Conservation (phyloP, 2,888 invertebrate species). For the Galerucella pusilla region DNA sequence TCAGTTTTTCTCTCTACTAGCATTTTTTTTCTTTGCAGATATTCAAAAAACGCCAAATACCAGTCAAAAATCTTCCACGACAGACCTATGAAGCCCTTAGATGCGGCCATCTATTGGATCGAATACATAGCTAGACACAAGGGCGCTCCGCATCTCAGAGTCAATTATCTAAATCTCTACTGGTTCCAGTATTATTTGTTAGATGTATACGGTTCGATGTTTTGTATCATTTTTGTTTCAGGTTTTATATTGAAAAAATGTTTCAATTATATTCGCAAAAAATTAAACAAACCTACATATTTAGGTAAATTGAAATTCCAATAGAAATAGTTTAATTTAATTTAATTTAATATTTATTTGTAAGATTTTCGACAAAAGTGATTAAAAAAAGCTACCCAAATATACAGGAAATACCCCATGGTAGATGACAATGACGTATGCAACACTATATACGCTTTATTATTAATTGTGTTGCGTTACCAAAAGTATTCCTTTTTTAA, state of each 20-base stretch:
- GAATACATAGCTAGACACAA: constrained; percentile 53
- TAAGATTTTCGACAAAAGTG: too few species aligned
- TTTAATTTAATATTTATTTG: not conserved
- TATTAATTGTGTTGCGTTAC: too few species aligned
- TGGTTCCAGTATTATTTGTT: constrained; percentile 54
- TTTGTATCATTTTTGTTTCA: constrained; percentile 1
- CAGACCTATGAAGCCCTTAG: constrained; percentile 48
- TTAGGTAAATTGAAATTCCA: not conserved
- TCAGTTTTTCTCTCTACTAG: too few species aligned
- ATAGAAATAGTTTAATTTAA: not conserved
- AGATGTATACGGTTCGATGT: constrained; percentile 47
- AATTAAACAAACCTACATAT: not conserved
- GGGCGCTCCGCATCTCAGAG: constrained; percentile 52
- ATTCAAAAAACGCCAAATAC: constrained; percentile 44
- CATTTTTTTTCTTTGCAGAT: constrained; percentile 43
- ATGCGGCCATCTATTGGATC: constrained; percentile 51
- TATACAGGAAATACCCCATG: too few species aligned
- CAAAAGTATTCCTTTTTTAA: too few species aligned
- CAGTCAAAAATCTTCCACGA: constrained; percentile 51
- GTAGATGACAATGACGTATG: too few species aligned
- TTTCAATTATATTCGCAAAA: not conserved
- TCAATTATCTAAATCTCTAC: constrained; percentile 45
- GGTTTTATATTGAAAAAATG: constrained; percentile 6
- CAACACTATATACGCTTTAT: too few species aligned
- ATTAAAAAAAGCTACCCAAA: too few species aligned